These are phyloP conservation scores for Charanyca ferruginea DNA, from an alignment of 2,888 invertebrate genomes.

Conservation along the genomic window DNA sequence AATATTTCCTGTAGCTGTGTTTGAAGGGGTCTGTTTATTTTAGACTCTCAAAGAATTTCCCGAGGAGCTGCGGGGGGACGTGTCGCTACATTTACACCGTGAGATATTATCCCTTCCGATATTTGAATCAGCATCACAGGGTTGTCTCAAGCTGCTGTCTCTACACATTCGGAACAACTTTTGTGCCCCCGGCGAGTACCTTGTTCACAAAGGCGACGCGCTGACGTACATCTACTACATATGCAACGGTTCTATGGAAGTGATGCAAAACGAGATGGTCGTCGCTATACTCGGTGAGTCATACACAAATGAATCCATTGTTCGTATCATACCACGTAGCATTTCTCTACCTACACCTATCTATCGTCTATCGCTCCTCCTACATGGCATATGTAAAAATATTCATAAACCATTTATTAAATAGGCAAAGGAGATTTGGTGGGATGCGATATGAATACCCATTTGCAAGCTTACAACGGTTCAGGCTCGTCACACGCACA, in stretches of 20 bases:
- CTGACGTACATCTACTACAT: slow-evolving; percentile 98
- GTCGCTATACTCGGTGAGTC: slow-evolving; percentile 98
- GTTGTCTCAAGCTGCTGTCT: slow-evolving; percentile 97
- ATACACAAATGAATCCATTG: slow-evolving; percentile 38
- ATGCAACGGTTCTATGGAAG: slow-evolving; percentile 99
- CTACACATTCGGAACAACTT: slow-evolving; percentile 98
- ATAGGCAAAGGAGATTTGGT: slow-evolving; percentile 98
- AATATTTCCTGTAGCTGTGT: slow-evolving; percentile 41
- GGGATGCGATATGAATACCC: slow-evolving; percentile 97
- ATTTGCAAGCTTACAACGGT: slow-evolving; percentile 93
- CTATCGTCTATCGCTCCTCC: not conserved
- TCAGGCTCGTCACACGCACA: slow-evolving; percentile 88
- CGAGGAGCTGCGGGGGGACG: slow-evolving; percentile 98
- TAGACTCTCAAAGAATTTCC: slow-evolving; percentile 99
- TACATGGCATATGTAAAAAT: slow-evolving; percentile 26
- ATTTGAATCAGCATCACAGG: slow-evolving; percentile 98
- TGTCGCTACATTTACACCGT: slow-evolving; percentile 98
- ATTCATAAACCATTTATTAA: slow-evolving; percentile 63
- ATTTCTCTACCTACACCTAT: slow-evolving; percentile 5
- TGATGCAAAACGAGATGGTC: slow-evolving; percentile 98
- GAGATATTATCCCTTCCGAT: slow-evolving; percentile 98
- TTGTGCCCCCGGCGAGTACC: slow-evolving; percentile 98
- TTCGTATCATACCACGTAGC: slow-evolving; percentile 20
- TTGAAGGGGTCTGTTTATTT: slow-evolving; percentile 64
- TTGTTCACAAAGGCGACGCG: slow-evolving; percentile 98